A percentile compares a stretch with the other conserved stretches of the same genome.
These are phyloP conservation scores for Hypothenemus hampei DNA, from an alignment of 1,140 invertebrate species.

Conservation along the genomic window DNA sequence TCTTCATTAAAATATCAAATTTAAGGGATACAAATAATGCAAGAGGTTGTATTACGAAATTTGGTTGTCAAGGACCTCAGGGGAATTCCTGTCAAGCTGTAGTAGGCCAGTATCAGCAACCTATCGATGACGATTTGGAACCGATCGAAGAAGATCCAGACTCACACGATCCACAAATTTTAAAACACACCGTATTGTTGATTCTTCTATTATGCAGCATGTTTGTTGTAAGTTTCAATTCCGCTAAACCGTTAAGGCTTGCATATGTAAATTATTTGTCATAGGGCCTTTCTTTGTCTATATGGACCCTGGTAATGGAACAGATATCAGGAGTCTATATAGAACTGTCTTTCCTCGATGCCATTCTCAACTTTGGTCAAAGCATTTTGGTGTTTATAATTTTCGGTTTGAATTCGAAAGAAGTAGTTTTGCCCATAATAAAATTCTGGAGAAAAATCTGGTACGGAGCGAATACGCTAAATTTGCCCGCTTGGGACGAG, in stretches of 20 bases:
- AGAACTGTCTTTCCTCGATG: conserved; percentile 86
- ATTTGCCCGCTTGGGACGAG: conserved; percentile 67
- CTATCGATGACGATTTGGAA: conserved; percentile 48
- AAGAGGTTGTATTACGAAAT: conserved; percentile 45
- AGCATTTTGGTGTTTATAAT: conserved; percentile 77
- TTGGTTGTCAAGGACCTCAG: conserved; percentile 47
- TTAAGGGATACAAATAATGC: neutral
- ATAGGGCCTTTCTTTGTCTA: conserved; percentile 76
- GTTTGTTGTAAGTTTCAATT: conserved; percentile 68
- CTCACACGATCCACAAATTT: conserved; percentile 62
- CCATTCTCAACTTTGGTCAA: conserved; percentile 84
- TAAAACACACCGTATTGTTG: conserved; percentile 78
- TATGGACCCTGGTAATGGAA: conserved; percentile 82
- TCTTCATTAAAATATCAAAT: too few relatives aligned
- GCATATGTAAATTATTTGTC: conserved; percentile 27
- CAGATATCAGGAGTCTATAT: conserved; percentile 84
- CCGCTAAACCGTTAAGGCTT: neutral
- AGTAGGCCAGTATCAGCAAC: conserved; percentile 51
- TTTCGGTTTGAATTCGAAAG: conserved; percentile 77
- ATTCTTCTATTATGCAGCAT: conserved; percentile 77
- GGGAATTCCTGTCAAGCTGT: conserved; percentile 47
- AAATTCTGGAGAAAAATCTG: conserved; percentile 57
- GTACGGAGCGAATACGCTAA: conserved; percentile 66
- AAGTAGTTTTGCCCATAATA: conserved; percentile 62
- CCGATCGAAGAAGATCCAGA: conserved; percentile 53